Evolutionary conservation across 2,888 invertebrate genomes (phyloP).

Genomic region (Platynereis dumerilii): DNA sequence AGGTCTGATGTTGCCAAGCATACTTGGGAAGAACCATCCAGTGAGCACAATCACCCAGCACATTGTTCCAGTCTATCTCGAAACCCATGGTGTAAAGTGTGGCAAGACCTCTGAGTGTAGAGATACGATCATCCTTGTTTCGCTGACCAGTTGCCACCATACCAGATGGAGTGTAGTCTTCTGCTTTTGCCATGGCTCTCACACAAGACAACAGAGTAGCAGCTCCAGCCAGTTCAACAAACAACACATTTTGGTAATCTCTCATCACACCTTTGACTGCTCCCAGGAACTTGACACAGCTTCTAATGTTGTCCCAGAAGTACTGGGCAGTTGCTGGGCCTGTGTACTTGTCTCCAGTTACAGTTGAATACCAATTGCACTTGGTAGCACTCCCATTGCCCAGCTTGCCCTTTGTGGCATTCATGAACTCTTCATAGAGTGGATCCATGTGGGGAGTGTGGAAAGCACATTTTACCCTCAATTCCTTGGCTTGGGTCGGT

Average conservation of each 20-base stretch:
- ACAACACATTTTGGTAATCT: conserved; percentile 24
- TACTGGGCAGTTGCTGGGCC: conserved; percentile 13
- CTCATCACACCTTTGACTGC: conserved; percentile 21
- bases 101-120: conserved; percentile 18
- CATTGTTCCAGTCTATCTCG: conserved; percentile 16
- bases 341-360: conserved; percentile 12
- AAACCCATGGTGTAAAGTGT: conserved; percentile 19
- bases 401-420: conserved; percentile 20
- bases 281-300: conserved; percentile 24
- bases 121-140: conserved; percentile 11
- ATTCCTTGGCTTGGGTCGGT: conserved; percentile 26
- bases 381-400: background rate
- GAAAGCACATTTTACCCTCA: conserved; percentile 31
- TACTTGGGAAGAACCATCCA: conserved; percentile 25
- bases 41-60: conserved; percentile 20
- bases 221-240: conserved; percentile 24
- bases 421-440: conserved; percentile 21
- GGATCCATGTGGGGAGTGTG: conserved; percentile 28
- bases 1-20: conserved; percentile 28
- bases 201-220: conserved; percentile 26
- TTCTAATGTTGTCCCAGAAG: conserved; percentile 31
- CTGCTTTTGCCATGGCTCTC: conserved; percentile 17
- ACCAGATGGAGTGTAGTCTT: conserved; percentile 6
- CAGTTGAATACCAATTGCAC: conserved; percentile 18
- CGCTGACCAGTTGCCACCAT: conserved; percentile 21